phyloP scores from a whole-genome alignment of 1,140 invertebrate genomes.

The Eumeta japonica region DNA sequence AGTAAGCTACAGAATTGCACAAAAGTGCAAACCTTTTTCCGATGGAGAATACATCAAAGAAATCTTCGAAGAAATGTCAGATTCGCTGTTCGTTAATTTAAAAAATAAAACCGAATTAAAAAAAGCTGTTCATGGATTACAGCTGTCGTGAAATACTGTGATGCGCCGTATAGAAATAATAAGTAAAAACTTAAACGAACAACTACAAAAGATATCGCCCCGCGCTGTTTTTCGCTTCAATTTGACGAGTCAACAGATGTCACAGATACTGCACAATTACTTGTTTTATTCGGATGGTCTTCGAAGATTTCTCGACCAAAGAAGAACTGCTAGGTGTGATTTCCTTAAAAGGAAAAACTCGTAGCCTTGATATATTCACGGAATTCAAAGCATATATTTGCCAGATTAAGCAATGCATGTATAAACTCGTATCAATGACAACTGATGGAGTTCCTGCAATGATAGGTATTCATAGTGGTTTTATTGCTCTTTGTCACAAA shows the following conservation, averaged over 20 bases:
- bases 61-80: slow-evolving; percentile 11
- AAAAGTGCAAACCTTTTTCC: slow-evolving; percentile 21
- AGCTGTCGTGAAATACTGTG: slow-evolving; percentile 10
- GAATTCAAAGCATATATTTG: slow-evolving; percentile 22
- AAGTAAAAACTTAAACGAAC: slow-evolving; percentile 13
- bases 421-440: slow-evolving; percentile 29
- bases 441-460: slow-evolving; percentile 26
- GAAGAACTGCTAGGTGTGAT: slow-evolving; percentile 27
- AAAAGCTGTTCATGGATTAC: no score
- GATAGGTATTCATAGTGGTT: slow-evolving; percentile 22
- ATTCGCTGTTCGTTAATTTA: slow-evolving; percentile 14
- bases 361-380: slow-evolving; percentile 25
- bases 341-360: slow-evolving; percentile 25
- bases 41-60: slow-evolving; percentile 23
- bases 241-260: slow-evolving; percentile 23
- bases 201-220: slow-evolving; percentile 15
- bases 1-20: slow-evolving; percentile 20
- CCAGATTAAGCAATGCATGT: slow-evolving; percentile 19
- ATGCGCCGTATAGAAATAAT: slow-evolving; percentile 15
- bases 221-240: slow-evolving; percentile 21
- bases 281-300: slow-evolving; percentile 25
- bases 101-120: slow-evolving; percentile 16
- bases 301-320: slow-evolving; percentile 25
- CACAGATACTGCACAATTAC: slow-evolving; percentile 20
- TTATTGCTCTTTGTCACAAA: slow-evolving; percentile 21